Percentiles rank a stretch among this genome's conserved stretches.
Conservation (phyloP, 2,797 vertebrate species). For the Clarias fuscus region DNA sequence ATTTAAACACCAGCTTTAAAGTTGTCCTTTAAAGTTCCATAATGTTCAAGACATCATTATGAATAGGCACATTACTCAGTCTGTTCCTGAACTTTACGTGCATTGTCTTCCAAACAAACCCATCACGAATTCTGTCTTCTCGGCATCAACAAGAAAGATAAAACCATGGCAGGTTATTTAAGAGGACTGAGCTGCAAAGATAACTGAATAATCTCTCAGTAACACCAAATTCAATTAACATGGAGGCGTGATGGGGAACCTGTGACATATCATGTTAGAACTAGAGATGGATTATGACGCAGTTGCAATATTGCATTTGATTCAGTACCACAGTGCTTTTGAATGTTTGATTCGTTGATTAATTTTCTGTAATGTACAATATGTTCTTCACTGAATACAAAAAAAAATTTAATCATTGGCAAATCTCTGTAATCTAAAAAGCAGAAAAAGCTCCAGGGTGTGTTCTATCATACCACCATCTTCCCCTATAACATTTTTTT, state of each 20-base stretch:
- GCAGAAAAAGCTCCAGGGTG: too few relatives aligned
- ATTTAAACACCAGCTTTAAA: background rate
- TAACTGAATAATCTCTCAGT: slow-evolving; percentile 1
- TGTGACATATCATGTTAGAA: background rate
- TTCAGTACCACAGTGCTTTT: background rate
- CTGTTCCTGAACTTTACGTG: slow-evolving; percentile 19
- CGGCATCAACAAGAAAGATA: slow-evolving; percentile 15
- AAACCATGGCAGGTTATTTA: slow-evolving; percentile 17
- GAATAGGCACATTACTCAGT: slow-evolving; percentile 14
- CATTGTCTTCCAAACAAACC: slow-evolving; percentile 20
- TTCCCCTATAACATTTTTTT: background rate
- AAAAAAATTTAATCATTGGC: background rate
- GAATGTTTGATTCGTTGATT: background rate
- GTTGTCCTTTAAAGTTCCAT: background rate
- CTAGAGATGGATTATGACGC: background rate
- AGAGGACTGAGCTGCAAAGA: slow-evolving; percentile 10
- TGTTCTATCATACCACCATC: background rate
- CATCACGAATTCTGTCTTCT: slow-evolving; percentile 12
- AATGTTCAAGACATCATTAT: background rate
- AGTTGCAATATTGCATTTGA: background rate
- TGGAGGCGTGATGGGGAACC: background rate
- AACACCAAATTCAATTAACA: background rate
- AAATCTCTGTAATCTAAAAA: too few relatives aligned
- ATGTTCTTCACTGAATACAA: background rate
- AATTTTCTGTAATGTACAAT: background rate